These are phyloP conservation scores for Diadema setosum DNA, from an alignment of 35 echinoderm and acorn worm genomes.

Conservation along the genomic window DNA sequence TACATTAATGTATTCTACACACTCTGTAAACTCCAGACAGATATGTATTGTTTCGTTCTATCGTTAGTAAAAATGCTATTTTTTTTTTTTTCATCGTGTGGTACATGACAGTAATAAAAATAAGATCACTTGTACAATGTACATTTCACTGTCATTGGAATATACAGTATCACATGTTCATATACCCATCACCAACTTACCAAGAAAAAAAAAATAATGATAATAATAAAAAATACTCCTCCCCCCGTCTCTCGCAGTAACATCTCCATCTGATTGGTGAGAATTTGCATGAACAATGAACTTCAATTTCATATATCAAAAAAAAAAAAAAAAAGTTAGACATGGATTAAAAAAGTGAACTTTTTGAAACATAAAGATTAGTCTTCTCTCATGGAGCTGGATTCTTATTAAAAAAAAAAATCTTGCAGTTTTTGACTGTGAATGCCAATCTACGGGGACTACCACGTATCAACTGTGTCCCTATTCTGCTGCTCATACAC, in stretches of 20 bases:
- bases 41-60: background rate
- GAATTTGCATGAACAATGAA: too few relatives aligned
- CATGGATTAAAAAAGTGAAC: too few relatives aligned
- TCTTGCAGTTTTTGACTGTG: too few relatives aligned
- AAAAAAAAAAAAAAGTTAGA: too few relatives aligned
- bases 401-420: too few relatives aligned
- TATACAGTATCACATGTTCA: background rate
- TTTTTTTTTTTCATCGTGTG: background rate
- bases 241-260: background rate
- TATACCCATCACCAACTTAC: background rate
- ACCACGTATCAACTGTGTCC: too few relatives aligned
- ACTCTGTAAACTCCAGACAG: background rate
- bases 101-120: too few relatives aligned
- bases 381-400: too few relatives aligned
- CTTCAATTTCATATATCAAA: too few relatives aligned
- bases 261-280: background rate
- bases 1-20: conserved; percentile 1
- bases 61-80: background rate
- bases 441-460: too few relatives aligned
- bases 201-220: background rate
- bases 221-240: background rate
- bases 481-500: too few relatives aligned
- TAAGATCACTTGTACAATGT: background rate
- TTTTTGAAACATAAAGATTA: too few relatives aligned
- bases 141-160: background rate